Conservation (phyloP, 1,140 invertebrate genomes). For the Drosophila simulans region DNA sequence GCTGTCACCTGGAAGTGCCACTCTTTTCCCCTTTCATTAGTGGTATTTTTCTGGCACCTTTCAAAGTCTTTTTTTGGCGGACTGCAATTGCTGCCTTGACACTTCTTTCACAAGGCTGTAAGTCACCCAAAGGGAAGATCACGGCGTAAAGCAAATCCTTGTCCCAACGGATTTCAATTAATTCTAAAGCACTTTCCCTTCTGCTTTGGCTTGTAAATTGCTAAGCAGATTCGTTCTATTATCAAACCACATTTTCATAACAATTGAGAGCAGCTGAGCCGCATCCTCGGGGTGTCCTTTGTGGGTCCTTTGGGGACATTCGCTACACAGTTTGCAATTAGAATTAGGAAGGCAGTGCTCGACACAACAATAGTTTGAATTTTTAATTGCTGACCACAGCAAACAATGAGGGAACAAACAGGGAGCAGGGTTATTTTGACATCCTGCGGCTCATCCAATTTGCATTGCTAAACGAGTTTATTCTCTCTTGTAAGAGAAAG, state of each 20-base stretch:
- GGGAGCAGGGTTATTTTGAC: conserved; percentile 14
- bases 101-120: too few relatives aligned
- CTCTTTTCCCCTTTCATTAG: conserved; percentile 2
- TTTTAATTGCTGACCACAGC: conserved; percentile 54
- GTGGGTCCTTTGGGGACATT: conserved; percentile 25
- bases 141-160: too few relatives aligned
- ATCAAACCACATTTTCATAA: conserved; percentile 37
- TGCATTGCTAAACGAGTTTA: conserved; percentile 31
- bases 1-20: conserved; percentile 24
- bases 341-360: conserved; percentile 21
- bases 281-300: conserved; percentile 33
- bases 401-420: conserved; percentile 29
- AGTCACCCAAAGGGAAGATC: not conserved
- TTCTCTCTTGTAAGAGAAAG: not conserved
- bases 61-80: not conserved
- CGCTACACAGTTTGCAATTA: conserved; percentile 31
- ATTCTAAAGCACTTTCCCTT: not conserved
- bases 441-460: conserved; percentile 36
- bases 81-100: not conserved
- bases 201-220: not conserved
- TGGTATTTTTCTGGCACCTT: not conserved
- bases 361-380: conserved; percentile 39
- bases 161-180: conserved; percentile 21
- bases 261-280: conserved; percentile 33
- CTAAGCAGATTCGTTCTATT: conserved; percentile 9